Conservation (phyloP, 1,140 invertebrate species). For the Pogonomyrmex californicus region DNA sequence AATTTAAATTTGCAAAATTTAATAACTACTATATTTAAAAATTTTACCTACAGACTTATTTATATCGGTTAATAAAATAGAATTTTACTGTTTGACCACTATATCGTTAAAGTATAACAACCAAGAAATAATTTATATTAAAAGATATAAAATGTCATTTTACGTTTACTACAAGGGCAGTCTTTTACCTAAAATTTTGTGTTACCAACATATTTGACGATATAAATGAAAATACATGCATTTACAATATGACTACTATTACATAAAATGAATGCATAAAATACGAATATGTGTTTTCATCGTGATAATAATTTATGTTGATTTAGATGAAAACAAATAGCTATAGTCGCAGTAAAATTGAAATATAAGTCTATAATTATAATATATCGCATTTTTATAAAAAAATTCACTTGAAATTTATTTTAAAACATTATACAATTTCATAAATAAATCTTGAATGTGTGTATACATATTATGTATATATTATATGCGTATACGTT, state of each 20-base stretch:
- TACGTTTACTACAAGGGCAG: background rate
- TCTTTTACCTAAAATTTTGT: background rate
- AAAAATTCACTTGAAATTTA: background rate
- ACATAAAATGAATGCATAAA: background rate
- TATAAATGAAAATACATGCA: background rate
- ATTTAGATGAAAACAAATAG: slow-evolving; percentile 8
- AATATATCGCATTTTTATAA: background rate
- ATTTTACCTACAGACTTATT: background rate
- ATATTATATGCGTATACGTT: too few relatives aligned
- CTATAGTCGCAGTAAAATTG: background rate
- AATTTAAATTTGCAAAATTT: too few relatives aligned
- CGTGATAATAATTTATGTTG: background rate
- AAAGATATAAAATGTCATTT: slow-evolving; percentile 27
- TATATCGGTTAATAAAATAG: background rate
- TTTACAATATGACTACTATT: background rate
- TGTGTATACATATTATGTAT: too few relatives aligned
- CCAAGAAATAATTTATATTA: slow-evolving; percentile 14
- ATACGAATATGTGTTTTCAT: background rate
- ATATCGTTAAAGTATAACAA: background rate
- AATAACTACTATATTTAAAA: background rate
- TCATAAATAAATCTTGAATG: background rate
- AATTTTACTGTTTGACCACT: background rate
- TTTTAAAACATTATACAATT: background rate
- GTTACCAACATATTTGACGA: background rate
- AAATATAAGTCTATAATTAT: background rate